These are phyloP conservation scores for Thinocorus orbignyianus DNA, from an alignment of 2,113 vertebrate genomes.

Conservation along the genomic window DNA sequence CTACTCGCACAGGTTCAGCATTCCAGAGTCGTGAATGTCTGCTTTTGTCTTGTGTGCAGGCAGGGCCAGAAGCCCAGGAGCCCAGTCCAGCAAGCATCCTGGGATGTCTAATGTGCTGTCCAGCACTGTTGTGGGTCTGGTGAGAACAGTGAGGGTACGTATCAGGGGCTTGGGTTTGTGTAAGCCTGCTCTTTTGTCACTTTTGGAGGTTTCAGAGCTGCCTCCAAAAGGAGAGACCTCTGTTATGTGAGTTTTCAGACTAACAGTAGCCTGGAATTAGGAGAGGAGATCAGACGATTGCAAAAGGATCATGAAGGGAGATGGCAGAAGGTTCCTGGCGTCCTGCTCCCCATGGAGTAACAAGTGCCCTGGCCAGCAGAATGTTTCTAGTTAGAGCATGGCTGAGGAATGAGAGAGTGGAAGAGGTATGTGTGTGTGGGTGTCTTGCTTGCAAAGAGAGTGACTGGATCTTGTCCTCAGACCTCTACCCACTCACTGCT, in stretches of 20 bases:
- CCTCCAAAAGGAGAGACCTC: not conserved
- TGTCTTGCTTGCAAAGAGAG: not conserved
- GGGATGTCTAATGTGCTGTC: not conserved
- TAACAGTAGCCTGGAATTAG: not conserved
- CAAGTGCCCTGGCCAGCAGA: not conserved
- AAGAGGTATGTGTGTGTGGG: not conserved
- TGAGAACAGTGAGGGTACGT: not conserved
- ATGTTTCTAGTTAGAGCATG: not conserved
- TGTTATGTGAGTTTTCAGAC: not conserved
- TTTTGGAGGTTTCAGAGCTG: not conserved
- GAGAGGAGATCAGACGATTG: not conserved
- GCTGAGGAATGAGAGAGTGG: not conserved
- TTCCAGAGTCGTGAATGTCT: not conserved
- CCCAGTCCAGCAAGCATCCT: not conserved
- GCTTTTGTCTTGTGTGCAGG: not conserved
- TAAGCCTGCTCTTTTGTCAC: not conserved
- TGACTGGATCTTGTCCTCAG: not conserved
- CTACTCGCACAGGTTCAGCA: fast-evolving
- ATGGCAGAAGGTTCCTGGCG: not conserved
- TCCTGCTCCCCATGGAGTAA: not conserved
- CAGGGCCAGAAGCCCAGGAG: not conserved
- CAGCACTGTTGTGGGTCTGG: not conserved
- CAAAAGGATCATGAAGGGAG: not conserved
- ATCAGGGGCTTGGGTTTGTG: not conserved
- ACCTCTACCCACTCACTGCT: not conserved